Base-by-base conservation (phyloP, 2,888 invertebrate genomes). In the Melinopterus prodromus region DNA sequence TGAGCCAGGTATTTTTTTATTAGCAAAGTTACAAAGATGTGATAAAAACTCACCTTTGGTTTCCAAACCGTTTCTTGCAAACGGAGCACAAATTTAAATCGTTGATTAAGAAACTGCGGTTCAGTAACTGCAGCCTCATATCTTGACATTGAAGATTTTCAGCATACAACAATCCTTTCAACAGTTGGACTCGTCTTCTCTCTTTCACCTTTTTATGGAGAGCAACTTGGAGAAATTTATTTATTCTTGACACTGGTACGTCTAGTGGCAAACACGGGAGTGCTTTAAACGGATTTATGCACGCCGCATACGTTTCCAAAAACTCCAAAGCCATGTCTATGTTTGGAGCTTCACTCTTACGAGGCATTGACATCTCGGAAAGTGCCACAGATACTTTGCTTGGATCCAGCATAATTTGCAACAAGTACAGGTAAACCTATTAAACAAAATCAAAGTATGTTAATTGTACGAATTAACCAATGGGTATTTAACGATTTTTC, bases 31-130 rank as follows among this genome's bases (percentile, higher is more conserved):
- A 16, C 14, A 71, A 71, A 16, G 16, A 26, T 26, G 26, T 69
- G 16, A 53, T 12, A 5, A 9, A 71, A 53, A 77, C 16, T 83
- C 87, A 95, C 95, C 95, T 97, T 90, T 97, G 96, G 89, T 96
- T 97, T 16, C 96, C 95, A 89, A 99, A 98, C 79, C 97, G 92
- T 87, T 99, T 99, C 88, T 95, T 96, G 89, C 99, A 99, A 0
- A 96, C 96, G 0, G 94, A 94, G 89, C 99, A 99, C 78, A 96
- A 93, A 86, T 95, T 96, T 85, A 95, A 93, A 84, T 98, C 98
- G 16, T 94, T 96, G 84, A 99, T 94, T 1, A 95, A 90, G 75
- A 98, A 94, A 86, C 93, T 95, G 87, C 96, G 95, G 0, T 95
- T 94, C 88, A 98, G 96, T 85, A 95, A 94, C 84, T 93, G 93